Conservation (phyloP, 2,113 vertebrate species). For the Cathartes aura region DNA sequence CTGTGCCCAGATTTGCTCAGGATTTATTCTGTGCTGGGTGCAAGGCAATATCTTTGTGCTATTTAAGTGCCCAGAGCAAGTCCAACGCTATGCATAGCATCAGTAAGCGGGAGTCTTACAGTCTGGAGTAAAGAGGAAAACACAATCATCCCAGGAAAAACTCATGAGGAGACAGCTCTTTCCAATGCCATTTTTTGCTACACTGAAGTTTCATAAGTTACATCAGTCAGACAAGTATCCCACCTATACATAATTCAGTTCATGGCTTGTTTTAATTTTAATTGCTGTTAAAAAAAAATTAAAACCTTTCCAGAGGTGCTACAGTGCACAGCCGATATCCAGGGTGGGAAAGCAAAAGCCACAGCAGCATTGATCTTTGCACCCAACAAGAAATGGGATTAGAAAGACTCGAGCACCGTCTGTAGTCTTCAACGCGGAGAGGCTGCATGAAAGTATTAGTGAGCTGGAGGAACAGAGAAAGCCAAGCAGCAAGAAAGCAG, state of each 20-base stretch:
- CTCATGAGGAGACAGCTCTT: neutral
- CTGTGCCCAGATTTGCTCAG: neutral
- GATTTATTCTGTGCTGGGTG: neutral
- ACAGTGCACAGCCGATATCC: neutral
- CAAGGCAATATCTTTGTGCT: neutral
- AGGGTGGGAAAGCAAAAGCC: neutral
- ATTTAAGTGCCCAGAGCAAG: neutral
- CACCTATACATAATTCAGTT: accelerated
- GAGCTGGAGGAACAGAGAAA: neutral
- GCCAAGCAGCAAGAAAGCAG: neutral
- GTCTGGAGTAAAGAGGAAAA: neutral
- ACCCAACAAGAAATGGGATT: neutral
- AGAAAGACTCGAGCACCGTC: accelerated
- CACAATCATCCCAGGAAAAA: neutral
- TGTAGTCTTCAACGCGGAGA: neutral
- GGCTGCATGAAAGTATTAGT: neutral
- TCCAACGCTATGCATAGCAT: accelerated
- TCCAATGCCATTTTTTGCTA: neutral
- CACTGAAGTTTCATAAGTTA: neutral
- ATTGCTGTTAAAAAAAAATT: neutral
- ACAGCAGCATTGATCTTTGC: neutral
- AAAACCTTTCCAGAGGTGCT: neutral
- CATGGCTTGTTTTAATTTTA: neutral
- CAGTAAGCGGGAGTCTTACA: neutral
- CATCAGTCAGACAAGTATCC: neutral